Percentiles rank a stretch among this genome's conserved stretches.
Conservation (phyloP, 35 echinoderm and acorn worm genomes). For the Apostichopus japonicus region DNA sequence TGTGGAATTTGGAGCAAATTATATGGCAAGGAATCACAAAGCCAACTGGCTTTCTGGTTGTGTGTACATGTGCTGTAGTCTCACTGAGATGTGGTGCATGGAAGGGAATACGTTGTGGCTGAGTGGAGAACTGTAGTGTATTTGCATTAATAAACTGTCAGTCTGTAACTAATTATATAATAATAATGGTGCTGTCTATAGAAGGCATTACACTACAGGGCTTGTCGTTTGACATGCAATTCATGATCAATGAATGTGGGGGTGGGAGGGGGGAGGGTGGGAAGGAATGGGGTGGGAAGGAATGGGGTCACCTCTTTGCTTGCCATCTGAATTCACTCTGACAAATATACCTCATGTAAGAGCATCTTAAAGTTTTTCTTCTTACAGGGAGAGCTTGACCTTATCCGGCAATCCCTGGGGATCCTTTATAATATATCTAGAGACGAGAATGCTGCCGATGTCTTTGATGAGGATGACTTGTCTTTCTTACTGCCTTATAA, state of each 20-base stretch:
- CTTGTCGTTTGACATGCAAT: neutral
- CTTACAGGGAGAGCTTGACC: neutral
- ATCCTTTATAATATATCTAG: conserved; percentile 36
- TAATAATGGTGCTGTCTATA: neutral
- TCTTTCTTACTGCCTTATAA: conserved; percentile 28
- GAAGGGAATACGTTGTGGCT: neutral
- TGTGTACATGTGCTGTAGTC: too few relatives aligned
- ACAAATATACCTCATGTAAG: too few relatives aligned
- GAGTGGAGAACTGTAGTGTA: neutral
- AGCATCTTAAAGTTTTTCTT: too few relatives aligned
- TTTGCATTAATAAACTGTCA: neutral
- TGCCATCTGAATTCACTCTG: too few relatives aligned
- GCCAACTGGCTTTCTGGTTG: too few relatives aligned
- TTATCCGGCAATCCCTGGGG: neutral
- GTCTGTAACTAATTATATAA: neutral
- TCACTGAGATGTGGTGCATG: too few relatives aligned
- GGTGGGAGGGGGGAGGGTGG: too few relatives aligned
- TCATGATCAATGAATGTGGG: neutral
- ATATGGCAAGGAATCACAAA: too few relatives aligned
- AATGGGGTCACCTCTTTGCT: too few relatives aligned
- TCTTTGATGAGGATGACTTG: neutral
- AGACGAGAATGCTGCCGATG: neutral
- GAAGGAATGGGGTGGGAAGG: too few relatives aligned
- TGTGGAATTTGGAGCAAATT: too few relatives aligned
- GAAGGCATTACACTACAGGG: neutral